Conservation (phyloP, 2,888 invertebrate species). For the Tanypteryx hageni region DNA sequence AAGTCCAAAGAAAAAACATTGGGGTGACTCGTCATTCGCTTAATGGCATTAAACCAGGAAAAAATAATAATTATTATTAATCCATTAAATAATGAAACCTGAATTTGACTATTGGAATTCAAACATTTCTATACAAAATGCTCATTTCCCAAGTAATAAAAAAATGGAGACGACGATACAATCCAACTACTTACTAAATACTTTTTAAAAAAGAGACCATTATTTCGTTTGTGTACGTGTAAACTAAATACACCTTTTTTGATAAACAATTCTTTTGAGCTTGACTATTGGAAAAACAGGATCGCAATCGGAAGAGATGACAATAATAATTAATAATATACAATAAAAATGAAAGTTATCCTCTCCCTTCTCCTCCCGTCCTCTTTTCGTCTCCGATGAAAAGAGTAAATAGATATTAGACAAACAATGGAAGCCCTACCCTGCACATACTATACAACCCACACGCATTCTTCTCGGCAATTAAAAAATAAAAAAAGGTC, state of each 20-base stretch:
- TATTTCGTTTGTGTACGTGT: background rate
- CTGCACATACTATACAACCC: slow-evolving; percentile 54
- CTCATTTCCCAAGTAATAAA: slow-evolving; percentile 47
- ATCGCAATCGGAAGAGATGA: slow-evolving; percentile 12
- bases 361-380: slow-evolving; percentile 29
- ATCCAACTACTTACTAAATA: slow-evolving; percentile 44
- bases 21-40: slow-evolving; percentile 48
- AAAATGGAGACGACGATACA: slow-evolving; percentile 45
- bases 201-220: slow-evolving; percentile 35
- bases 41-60: slow-evolving; percentile 56
- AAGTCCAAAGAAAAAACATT: slow-evolving; percentile 62
- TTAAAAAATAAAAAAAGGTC: slow-evolving; percentile 47
- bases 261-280: slow-evolving; percentile 28
- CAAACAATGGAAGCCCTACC: slow-evolving; percentile 63
- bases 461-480: slow-evolving; percentile 53
- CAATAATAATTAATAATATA: slow-evolving; percentile 30
- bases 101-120: slow-evolving; percentile 62
- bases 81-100: slow-evolving; percentile 64
- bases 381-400: slow-evolving; percentile 53
- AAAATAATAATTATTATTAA: slow-evolving; percentile 60
- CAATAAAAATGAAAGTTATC: slow-evolving; percentile 40
- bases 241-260: slow-evolving; percentile 31
- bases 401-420: slow-evolving; percentile 8
- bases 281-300: slow-evolving; percentile 12
- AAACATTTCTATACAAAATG: slow-evolving; percentile 57